Conservation (phyloP, 1,140 invertebrate species). For the Agrilus planipennis region DNA sequence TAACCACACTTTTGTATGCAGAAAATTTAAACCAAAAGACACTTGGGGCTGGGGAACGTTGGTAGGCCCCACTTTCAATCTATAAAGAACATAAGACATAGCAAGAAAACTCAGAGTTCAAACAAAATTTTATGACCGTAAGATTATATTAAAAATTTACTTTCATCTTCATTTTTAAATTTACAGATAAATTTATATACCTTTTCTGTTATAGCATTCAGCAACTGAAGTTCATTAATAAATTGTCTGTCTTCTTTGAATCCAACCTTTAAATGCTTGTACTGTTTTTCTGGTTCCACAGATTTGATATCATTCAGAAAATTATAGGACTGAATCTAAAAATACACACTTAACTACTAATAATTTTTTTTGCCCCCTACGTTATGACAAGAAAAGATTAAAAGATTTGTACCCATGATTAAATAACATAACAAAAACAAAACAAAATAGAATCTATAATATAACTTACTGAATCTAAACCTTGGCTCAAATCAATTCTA, state of each 20-base stretch:
- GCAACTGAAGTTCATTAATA: slow-evolving; percentile 48
- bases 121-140: background rate
- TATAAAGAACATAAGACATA: slow-evolving; percentile 17
- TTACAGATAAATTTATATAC: slow-evolving; percentile 27
- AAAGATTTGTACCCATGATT: no score
- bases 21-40: slow-evolving; percentile 54
- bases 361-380: no score
- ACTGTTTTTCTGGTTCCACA: slow-evolving; percentile 34
- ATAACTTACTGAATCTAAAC: slow-evolving; percentile 43
- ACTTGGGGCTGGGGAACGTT: slow-evolving; percentile 47
- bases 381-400: no score
- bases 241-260: slow-evolving; percentile 52
- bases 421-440: no score
- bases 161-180: slow-evolving; percentile 27
- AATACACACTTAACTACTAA: slow-evolving; percentile 19
- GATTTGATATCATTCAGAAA: slow-evolving; percentile 39
- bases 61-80: slow-evolving; percentile 36
- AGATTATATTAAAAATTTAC: background rate
- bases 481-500: slow-evolving; percentile 50
- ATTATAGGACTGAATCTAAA: slow-evolving; percentile 33
- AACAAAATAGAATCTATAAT: background rate
- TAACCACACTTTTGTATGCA: no score
- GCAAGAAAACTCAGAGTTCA: background rate
- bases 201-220: slow-evolving; percentile 48
- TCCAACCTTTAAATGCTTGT: slow-evolving; percentile 42